phyloP scores from a whole-genome alignment of 2,113 vertebrate genomes.

The Hystrix brachyura region DNA sequence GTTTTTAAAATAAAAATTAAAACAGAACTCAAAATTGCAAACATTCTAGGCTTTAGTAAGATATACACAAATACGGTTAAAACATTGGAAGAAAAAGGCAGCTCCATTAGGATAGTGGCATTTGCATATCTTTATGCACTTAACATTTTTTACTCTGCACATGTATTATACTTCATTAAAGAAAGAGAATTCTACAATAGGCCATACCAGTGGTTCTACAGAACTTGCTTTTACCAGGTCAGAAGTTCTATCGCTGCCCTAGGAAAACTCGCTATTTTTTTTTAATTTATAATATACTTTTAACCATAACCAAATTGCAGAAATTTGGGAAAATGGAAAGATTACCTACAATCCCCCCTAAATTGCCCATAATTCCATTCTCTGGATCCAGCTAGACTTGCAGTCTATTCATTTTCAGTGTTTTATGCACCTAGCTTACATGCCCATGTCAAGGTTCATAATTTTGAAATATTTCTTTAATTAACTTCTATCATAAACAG shows the following conservation, averaged over 20 bases:
- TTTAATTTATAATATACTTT: background rate
- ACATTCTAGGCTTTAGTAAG: background rate
- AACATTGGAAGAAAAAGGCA: background rate
- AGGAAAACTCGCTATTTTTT: background rate
- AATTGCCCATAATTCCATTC: background rate
- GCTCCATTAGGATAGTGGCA: background rate
- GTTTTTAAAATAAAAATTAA: background rate
- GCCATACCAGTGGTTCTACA: background rate
- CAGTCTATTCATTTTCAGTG: fast-evolving
- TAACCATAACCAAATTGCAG: background rate
- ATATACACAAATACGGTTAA: background rate
- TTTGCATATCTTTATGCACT: background rate
- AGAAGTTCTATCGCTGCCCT: background rate
- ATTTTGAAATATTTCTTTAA: background rate
- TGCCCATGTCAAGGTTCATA: background rate
- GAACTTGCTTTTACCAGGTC: background rate
- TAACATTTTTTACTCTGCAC: background rate
- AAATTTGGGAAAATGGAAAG: background rate
- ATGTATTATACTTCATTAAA: background rate
- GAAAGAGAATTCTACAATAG: background rate
- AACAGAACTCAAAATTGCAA: background rate
- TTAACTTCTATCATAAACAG: background rate
- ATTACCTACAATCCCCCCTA: background rate
- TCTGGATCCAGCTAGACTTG: background rate
- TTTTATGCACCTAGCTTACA: background rate